These are phyloP conservation scores for Lepus townsendii DNA, from an alignment of 2,797 vertebrate species.

Conservation along the genomic window DNA sequence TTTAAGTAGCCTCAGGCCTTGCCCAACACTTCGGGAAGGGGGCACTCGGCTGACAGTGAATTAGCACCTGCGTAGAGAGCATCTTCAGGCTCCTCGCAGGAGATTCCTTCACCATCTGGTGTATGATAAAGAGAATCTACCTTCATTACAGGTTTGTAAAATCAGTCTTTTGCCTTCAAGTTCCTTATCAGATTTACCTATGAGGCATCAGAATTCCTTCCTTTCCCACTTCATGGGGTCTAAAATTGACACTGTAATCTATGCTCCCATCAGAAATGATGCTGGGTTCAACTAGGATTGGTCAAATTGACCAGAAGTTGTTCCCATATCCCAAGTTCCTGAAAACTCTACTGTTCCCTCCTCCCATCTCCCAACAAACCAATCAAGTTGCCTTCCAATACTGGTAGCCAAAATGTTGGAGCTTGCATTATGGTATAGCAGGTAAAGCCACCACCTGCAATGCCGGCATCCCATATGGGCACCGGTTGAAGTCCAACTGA, in stretches of 20 bases:
- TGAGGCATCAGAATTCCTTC: neutral
- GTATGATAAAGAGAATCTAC: neutral
- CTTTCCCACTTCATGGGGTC: neutral
- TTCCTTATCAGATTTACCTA: neutral
- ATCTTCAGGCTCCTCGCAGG: neutral
- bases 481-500: too few species aligned
- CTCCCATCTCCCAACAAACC: neutral
- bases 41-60: neutral
- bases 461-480: too few species aligned
- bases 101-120: neutral
- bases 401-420: too few species aligned
- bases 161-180: neutral
- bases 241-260: neutral
- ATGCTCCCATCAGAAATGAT: constrained; percentile 15
- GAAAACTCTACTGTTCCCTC: neutral
- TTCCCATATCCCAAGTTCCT: neutral
- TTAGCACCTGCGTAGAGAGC: neutral
- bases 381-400: neutral
- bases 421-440: too few species aligned
- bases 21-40: neutral
- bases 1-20: neutral
- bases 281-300: neutral
- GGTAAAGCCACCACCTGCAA: too few species aligned
- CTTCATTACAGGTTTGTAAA: neutral
- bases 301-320: neutral